Base-by-base conservation (phyloP, 2,888 invertebrate species). In the Diplazon laetatorius region DNA sequence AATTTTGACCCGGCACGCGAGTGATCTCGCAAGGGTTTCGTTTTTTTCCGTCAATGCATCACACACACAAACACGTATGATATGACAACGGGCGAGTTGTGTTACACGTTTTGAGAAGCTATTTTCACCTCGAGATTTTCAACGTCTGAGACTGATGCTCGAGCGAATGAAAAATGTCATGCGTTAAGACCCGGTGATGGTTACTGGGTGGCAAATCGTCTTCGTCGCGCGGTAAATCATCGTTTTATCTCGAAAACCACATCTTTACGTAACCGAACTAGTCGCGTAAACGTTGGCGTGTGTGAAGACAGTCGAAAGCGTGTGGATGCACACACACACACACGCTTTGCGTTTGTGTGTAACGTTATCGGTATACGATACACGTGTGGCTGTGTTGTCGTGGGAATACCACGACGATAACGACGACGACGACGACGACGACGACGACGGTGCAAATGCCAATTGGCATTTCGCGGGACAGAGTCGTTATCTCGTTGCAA, bases 241-340 rank as follows among this genome's bases (percentile, higher is more conserved):
- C 75, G 62, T 75, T 75, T 78, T 75, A 78, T 78, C 78, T 75
- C 75, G 20, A 48, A 14, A 55, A n/a, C n/a, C 66, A 72, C 71
- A 78, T 78, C 75, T 75, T 78, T 78, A 78, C 78, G 78, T 78
- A 78, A 78, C 75, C 22, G 62, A 78, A 50, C 71, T 42, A 72
- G 78, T 71, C 71, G 62, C 57, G 52, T 2, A 6, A 6, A 69
- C 68, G 62, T 22, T 14, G 18, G 30, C 20, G 25, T 68, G 48
- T 48, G 57, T 30, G 62, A 62, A n/a, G 57, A 72, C 75, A 50
- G 37, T 18, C 18, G 4, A 20, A n/a, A 57, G 63, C 62, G 66
- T 62, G 22, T 52, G 35, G 10, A 14, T 16, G 10, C 30, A 9
- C 37, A n/a, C 37, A 59, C 35, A 59, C n/a, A n/a, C n/a, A n/a